Evolutionary conservation across 2,888 invertebrate genomes (phyloP).

Genomic region (Thymelicus sylvestris): DNA sequence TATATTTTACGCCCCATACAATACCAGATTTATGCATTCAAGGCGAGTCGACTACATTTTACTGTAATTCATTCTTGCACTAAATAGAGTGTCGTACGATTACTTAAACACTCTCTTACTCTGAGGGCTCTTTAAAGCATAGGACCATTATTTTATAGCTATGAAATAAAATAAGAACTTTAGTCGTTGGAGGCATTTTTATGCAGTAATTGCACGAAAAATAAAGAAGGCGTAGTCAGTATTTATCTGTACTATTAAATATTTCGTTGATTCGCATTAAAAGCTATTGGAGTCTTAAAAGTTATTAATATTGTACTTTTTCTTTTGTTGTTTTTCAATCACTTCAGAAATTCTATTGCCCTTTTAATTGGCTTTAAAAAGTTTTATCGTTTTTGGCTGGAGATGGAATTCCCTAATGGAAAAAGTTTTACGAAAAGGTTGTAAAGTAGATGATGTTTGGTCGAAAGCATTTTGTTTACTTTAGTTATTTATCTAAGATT

Average conservation of each 20-base stretch:
- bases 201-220: too few species aligned
- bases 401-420: conserved; percentile 39
- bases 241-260: too few species aligned
- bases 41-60: conserved; percentile 3
- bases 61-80: conserved; percentile 21
- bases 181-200: not conserved
- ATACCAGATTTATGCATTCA: conserved; percentile 10
- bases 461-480: not conserved
- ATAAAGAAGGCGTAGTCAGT: too few species aligned
- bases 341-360: conserved; percentile 29
- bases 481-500: not conserved
- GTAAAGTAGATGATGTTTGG: conserved; percentile 15
- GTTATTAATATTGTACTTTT: not conserved
- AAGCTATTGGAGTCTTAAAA: too few species aligned
- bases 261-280: too few species aligned
- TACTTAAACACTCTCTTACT: conserved; percentile 10
- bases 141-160: not conserved
- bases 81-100: conserved; percentile 14
- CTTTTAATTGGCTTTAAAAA: conserved; percentile 37
- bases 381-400: conserved; percentile 38
- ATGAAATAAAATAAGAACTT: not conserved
- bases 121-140: not conserved
- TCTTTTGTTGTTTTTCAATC: conserved; percentile 22
- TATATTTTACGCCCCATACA: conserved; percentile 11
- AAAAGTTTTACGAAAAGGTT: conserved; percentile 36